These are phyloP conservation scores for Drosophila kohkoa DNA, from an alignment of 1,140 invertebrate species.

Conservation along the genomic window DNA sequence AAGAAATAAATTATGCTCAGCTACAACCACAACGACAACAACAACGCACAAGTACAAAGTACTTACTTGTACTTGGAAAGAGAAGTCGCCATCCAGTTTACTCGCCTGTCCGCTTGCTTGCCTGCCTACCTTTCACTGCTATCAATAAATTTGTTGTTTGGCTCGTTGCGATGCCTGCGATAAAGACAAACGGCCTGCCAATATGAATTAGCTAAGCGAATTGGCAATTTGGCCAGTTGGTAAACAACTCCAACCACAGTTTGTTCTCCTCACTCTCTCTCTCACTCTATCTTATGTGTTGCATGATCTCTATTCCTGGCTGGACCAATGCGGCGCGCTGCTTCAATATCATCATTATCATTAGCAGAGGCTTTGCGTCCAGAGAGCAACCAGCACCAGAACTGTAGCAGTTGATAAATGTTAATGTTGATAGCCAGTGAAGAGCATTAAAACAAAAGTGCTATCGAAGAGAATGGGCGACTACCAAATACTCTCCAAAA, in stretches of 20 bases:
- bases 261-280: neutral
- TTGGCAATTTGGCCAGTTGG: constrained; percentile 78
- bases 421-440: constrained; percentile 76
- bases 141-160: constrained; percentile 76
- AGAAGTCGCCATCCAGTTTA: constrained; percentile 32
- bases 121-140: constrained; percentile 74
- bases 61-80: constrained; percentile 23
- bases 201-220: constrained; percentile 82
- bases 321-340: constrained; percentile 33
- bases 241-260: constrained; percentile 53
- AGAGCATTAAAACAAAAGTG: constrained; percentile 34
- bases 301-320: neutral
- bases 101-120: constrained; percentile 38
- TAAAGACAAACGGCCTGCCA: constrained; percentile 81
- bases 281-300: neutral
- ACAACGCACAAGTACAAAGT: constrained; percentile 34
- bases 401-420: constrained; percentile 83
- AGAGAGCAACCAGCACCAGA: constrained; percentile 38
- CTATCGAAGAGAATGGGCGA: neutral
- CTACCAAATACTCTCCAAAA: neutral
- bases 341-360: constrained; percentile 79
- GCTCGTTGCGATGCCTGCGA: constrained; percentile 62
- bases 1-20: constrained; percentile 53
- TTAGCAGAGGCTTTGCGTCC: constrained; percentile 72
- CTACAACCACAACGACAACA: constrained; percentile 7